Evolutionary conservation across 2,888 invertebrate species (phyloP).

Genomic region (Epirrhoe alternata): DNA sequence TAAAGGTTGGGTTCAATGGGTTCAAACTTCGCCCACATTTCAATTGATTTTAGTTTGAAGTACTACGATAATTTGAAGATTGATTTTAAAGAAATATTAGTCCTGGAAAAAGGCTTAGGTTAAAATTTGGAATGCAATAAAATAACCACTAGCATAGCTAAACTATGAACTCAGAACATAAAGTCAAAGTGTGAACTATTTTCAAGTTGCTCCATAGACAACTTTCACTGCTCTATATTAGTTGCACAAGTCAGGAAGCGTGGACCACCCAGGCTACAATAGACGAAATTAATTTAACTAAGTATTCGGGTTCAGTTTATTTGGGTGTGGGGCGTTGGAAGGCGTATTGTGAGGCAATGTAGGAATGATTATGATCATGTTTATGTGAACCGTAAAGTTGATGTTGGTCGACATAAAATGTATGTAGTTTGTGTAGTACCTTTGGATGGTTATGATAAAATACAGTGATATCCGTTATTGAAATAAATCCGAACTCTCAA

Average conservation of each 20-base stretch:
- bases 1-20: too few species aligned
- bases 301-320: conserved; percentile 25
- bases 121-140: too few species aligned
- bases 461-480: too few species aligned
- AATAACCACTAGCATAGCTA: not conserved
- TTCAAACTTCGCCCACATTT: too few species aligned
- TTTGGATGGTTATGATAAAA: not conserved
- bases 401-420: not conserved
- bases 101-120: too few species aligned
- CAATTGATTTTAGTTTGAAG: too few species aligned
- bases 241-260: conserved; percentile 32
- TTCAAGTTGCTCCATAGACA: conserved; percentile 30
- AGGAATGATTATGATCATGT: conserved; percentile 1
- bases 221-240: conserved; percentile 40
- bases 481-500: too few species aligned
- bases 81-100: too few species aligned
- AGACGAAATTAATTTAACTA: conserved; percentile 38
- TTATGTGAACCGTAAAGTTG: conserved; percentile 2
- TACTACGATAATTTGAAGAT: too few species aligned
- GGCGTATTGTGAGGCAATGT: conserved; percentile 3
- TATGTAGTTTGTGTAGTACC: not conserved
- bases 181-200: conserved; percentile 28
- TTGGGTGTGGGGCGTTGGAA: conserved; percentile 16
- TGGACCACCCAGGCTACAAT: conserved; percentile 41
- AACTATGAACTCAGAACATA: conserved; percentile 16